phyloP scores from a whole-genome alignment of 2,797 vertebrate genomes.

The Coregonus sp. region DNA sequence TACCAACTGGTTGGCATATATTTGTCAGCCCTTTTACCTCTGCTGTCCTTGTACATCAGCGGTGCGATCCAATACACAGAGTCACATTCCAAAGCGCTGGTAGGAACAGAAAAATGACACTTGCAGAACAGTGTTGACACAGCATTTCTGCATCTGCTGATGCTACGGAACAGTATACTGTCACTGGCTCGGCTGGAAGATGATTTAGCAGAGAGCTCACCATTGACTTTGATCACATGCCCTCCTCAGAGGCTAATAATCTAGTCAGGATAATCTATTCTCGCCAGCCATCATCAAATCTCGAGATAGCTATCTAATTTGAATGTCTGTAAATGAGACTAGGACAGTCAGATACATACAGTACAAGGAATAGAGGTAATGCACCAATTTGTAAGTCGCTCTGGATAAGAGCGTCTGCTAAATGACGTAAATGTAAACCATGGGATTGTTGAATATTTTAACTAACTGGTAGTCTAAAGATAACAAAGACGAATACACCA shows the following conservation, averaged over 20 bases:
- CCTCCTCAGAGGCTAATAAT: slow-evolving; percentile 1
- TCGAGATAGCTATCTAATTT: not conserved
- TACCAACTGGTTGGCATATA: slow-evolving; percentile 7
- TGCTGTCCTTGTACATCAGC: slow-evolving; percentile 42
- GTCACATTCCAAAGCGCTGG: slow-evolving; percentile 41
- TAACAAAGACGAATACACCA: not conserved
- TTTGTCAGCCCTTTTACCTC: not conserved
- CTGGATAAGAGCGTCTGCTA: too few species aligned
- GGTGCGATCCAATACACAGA: slow-evolving; percentile 29
- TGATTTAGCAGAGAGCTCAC: slow-evolving; percentile 61
- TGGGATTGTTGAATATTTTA: not conserved
- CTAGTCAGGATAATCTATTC: not conserved
- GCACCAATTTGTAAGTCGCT: too few species aligned
- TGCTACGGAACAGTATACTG: slow-evolving; percentile 57
- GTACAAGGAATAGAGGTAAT: not conserved
- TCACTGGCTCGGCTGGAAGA: slow-evolving; percentile 57
- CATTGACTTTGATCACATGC: slow-evolving; percentile 43
- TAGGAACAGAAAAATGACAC: slow-evolving; percentile 62
- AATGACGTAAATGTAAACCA: too few species aligned
- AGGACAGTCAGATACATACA: not conserved
- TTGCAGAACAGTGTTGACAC: slow-evolving; percentile 65
- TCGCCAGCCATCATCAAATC: not conserved
- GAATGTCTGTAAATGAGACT: not conserved
- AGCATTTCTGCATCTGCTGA: slow-evolving; percentile 61
- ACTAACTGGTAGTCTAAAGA: not conserved